A percentile compares a stretch with the other conserved stretches of the same genome.
phyloP scores from a whole-genome alignment of 1,140 invertebrate species.

The Ceratoteleas bidentatus region DNA sequence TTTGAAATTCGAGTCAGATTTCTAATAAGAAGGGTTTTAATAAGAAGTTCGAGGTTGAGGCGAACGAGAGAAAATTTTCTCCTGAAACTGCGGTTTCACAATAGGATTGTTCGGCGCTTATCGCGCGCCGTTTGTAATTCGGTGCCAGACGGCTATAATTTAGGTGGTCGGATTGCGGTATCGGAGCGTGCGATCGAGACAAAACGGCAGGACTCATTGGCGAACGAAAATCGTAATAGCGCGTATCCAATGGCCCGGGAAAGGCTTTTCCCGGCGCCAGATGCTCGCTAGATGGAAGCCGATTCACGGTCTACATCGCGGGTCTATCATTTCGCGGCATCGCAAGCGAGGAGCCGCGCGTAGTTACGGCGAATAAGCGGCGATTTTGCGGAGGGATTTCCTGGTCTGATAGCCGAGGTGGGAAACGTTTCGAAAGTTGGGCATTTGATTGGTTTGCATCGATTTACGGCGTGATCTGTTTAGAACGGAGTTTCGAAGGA shows the following conservation, averaged over 20 bases:
- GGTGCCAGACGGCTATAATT: conserved; percentile 55
- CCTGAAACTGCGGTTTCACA: conserved; percentile 48
- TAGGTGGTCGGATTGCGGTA: conserved; percentile 35
- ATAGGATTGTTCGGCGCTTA: conserved; percentile 41
- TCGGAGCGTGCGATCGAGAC: conserved; percentile 38
- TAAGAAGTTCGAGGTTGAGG: not conserved
- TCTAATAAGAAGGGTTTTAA: no score
- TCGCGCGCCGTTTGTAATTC: conserved; percentile 46
- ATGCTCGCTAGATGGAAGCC: not conserved
- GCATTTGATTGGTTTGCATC: not conserved
- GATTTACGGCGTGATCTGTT: no score
- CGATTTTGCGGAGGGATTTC: not conserved
- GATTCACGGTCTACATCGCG: not conserved
- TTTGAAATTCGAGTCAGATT: no score
- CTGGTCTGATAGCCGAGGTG: not conserved
- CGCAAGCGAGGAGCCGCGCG: not conserved
- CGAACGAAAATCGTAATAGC: conserved; percentile 37
- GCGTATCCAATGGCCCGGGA: conserved; percentile 2
- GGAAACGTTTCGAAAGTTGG: not conserved
- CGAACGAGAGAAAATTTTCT: conserved; percentile 29
- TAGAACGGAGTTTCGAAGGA: no score
- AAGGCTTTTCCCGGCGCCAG: not conserved
- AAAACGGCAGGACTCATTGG: conserved; percentile 41
- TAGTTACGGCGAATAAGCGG: no score
- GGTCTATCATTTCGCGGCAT: not conserved